Evolutionary conservation across 2,888 invertebrate species (phyloP).

Genomic region (Caenorhabditis sp.): DNA sequence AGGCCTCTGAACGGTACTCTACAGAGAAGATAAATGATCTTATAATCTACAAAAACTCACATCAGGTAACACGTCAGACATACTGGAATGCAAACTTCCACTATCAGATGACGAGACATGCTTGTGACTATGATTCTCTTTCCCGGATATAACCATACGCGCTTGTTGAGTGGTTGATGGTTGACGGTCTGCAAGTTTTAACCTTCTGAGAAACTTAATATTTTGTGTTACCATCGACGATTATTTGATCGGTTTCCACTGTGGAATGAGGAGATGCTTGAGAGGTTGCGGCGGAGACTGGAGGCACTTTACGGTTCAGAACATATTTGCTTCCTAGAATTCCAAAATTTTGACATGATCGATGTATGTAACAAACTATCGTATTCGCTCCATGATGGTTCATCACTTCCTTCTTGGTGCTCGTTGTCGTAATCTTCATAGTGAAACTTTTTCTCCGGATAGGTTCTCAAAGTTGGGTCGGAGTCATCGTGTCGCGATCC

Average conservation of each 20-base stretch:
- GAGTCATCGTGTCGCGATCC: neutral
- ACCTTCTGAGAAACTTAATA: neutral
- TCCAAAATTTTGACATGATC: too few species aligned
- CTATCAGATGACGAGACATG: constrained; percentile 4
- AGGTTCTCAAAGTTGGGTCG: constrained; percentile 10
- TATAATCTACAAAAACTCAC: neutral
- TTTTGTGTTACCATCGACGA: constrained; percentile 33
- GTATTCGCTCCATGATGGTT: constrained; percentile 24
- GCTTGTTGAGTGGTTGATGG: constrained; percentile 2
- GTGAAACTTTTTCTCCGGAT: constrained; percentile 14
- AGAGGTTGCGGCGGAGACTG: neutral
- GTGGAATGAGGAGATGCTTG: neutral
- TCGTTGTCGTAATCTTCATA: constrained; percentile 9
- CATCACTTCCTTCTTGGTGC: constrained; percentile 20
- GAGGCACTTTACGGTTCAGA: constrained; percentile 19
- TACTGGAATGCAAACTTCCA: neutral
- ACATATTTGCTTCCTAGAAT: constrained; percentile 38
- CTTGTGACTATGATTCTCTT: constrained; percentile 15
- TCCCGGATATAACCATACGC: constrained; percentile 9
- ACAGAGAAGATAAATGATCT: neutral
- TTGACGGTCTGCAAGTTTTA: constrained; percentile 18
- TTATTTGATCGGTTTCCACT: constrained; percentile 17
- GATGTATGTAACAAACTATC: constrained; percentile 14
- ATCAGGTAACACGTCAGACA: neutral
- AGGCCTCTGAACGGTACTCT: constrained; percentile 1